Evolutionary conservation across 2,113 vertebrate genomes (phyloP).

Genomic region (Heptranchias perlo): DNA sequence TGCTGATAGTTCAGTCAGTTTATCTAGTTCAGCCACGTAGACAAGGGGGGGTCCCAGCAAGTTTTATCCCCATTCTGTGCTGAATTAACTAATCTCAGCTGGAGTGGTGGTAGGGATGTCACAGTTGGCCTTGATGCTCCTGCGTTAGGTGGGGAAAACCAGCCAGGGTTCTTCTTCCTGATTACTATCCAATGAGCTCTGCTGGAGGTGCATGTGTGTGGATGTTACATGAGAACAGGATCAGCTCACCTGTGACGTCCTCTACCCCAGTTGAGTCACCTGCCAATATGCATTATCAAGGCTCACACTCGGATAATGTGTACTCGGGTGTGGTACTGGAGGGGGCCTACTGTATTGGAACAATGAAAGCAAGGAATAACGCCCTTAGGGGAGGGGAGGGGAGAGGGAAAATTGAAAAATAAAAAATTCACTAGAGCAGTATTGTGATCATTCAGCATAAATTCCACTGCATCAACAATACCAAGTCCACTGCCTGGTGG

Average conservation of each 20-base stretch:
- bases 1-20: background rate
- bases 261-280: background rate
- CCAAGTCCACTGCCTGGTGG: too few species aligned
- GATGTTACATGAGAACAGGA: background rate
- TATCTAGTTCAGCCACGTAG: background rate
- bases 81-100: background rate
- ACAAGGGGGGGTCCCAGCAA: background rate
- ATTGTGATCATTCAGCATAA: too few species aligned
- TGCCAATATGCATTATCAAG: too few species aligned
- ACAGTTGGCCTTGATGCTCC: background rate
- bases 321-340: too few species aligned
- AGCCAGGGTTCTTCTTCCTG: background rate
- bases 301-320: too few species aligned
- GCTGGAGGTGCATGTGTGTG: background rate
- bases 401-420: too few species aligned
- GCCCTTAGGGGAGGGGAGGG: too few species aligned
- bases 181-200: background rate
- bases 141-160: background rate
- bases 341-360: too few species aligned
- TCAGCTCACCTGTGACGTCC: background rate
- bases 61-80: background rate
- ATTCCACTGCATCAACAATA: too few species aligned
- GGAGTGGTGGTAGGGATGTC: background rate
- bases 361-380: too few species aligned
- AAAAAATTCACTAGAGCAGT: too few species aligned